These are phyloP conservation scores for Lasioglossum lativentre DNA, from an alignment of 2,888 invertebrate species.

Conservation along the genomic window DNA sequence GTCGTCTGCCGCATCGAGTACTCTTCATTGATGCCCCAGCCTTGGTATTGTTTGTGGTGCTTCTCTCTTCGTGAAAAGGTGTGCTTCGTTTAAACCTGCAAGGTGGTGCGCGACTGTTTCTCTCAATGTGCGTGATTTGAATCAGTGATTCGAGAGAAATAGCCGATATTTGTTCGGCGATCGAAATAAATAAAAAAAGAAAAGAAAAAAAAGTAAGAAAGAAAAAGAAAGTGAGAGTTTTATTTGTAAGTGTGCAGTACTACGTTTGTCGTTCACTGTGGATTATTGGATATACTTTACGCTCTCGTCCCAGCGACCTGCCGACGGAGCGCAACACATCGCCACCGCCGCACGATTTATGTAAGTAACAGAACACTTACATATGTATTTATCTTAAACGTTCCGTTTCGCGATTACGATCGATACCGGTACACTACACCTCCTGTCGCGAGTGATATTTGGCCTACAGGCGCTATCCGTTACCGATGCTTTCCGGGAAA, in stretches of 20 bases:
- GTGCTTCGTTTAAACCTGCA: constrained; percentile 48
- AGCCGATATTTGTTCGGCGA: constrained; percentile 52
- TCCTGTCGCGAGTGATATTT: constrained; percentile 32
- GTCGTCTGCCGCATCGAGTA: constrained; percentile 42
- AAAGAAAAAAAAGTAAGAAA: neutral
- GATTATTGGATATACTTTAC: constrained; percentile 78
- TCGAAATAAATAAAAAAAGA: neutral
- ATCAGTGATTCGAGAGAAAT: constrained; percentile 64
- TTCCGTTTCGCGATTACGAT: constrained; percentile 45
- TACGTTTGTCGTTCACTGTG: constrained; percentile 68
- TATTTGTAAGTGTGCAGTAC: constrained; percentile 71
- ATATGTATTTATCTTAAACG: constrained; percentile 31
- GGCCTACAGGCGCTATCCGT: constrained; percentile 47
- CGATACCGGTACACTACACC: constrained; percentile 52
- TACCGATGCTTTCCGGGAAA: constrained; percentile 26
- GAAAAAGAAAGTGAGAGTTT: constrained; percentile 67
- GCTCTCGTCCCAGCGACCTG: constrained; percentile 34
- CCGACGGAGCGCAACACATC: constrained; percentile 56
- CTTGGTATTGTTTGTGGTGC: constrained; percentile 45
- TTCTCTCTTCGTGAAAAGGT: constrained; percentile 31
- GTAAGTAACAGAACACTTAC: constrained; percentile 42
- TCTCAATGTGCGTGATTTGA: constrained; percentile 56
- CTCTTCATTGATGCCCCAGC: constrained; percentile 39
- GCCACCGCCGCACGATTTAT: constrained; percentile 53
- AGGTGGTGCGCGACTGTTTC: constrained; percentile 54